Evolutionary conservation across 2,888 invertebrate species (phyloP), one percentile per base, ranked within the genome.

Genomic region (Ernsta delagoae): DNA sequence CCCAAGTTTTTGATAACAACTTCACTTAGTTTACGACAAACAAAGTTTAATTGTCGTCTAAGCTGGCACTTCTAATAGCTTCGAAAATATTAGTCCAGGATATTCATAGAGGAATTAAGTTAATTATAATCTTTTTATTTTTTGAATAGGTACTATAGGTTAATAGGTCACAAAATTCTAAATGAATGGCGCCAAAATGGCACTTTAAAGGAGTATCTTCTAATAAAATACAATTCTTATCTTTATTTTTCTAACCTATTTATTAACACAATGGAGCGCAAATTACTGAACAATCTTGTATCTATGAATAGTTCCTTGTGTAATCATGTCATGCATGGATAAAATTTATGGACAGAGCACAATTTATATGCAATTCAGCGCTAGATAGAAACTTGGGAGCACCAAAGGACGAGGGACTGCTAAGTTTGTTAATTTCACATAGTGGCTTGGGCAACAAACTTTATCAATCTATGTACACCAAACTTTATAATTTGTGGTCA

Each of bases 401-500:
- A 72, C 75, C 75, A 83, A 81, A 83, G 85, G 75, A 75, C 70
- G 77, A 77, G 79, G 75, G 78, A 24, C 39, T 62, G 48, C 73
- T 78, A 89, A 89, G 88, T 90, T 90, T 87, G 88, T 87, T 86
- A 89, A 90, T 89, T 88, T 85, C 84, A 85, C 85, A 87, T 84
- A 86, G 83, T 84, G 83, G 83, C 79, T 82, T 74, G 83, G 78
- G 84, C 85, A 83, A 82, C 84, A 83, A 89, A 88, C 84, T 89
- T 89, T 88, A 84, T 86, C 88, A 88, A 89, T 87, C 82, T 85
- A 83, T 85, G 82, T 54, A 79, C 76, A 74, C 74, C 78, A 75
- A 83, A 84, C 83, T 86, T 83, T 79, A 78, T 83, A 82, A 83
- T 79, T 77, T 67, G 67, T 45, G 60, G 67, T 39, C 48, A n/a